Evolutionary conservation across 2,797 vertebrate genomes (phyloP).

Genomic region (Sebastes hubbsi): DNA sequence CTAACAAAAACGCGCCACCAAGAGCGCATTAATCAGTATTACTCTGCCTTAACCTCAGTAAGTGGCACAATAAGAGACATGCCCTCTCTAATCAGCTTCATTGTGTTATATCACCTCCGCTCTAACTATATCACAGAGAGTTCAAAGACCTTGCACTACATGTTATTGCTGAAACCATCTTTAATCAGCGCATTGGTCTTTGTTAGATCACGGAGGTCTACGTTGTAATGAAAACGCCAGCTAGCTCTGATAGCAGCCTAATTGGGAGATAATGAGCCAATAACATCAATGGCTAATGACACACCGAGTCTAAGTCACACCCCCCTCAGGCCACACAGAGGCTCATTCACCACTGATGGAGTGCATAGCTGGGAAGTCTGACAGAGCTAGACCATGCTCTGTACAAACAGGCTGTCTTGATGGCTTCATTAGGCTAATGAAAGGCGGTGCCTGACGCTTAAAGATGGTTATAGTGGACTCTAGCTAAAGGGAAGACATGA

Average conservation of each 20-base stretch:
- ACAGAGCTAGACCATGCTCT: slow-evolving; percentile 65
- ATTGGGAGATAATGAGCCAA: slow-evolving; percentile 84
- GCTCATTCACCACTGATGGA: slow-evolving; percentile 77
- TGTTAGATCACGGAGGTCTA: slow-evolving; percentile 79
- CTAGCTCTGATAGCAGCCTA: slow-evolving; percentile 81
- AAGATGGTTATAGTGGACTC: slow-evolving; percentile 56
- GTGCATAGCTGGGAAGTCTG: slow-evolving; percentile 68
- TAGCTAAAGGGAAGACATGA: slow-evolving; percentile 47
- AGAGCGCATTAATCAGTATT: slow-evolving; percentile 76
- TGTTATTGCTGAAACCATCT: slow-evolving; percentile 79
- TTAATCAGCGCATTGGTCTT: slow-evolving; percentile 79
- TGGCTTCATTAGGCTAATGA: slow-evolving; percentile 78
- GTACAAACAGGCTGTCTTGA: slow-evolving; percentile 75
- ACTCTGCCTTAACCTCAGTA: slow-evolving; percentile 76
- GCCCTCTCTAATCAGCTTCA: slow-evolving; percentile 79
- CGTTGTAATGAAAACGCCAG: slow-evolving; percentile 77
- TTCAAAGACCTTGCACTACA: slow-evolving; percentile 77
- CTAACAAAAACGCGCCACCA: slow-evolving; percentile 64
- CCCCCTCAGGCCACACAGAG: slow-evolving; percentile 77
- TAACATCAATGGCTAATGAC: slow-evolving; percentile 85
- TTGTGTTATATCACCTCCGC: slow-evolving; percentile 77
- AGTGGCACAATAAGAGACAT: slow-evolving; percentile 79
- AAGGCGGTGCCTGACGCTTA: slow-evolving; percentile 61
- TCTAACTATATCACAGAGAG: slow-evolving; percentile 77
- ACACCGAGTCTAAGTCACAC: slow-evolving; percentile 78